These are phyloP conservation scores for Halisarca cf. caerulea DNA, from an alignment of 37 sponge, comb jelly and placozoan species.

Conservation along the genomic window DNA sequence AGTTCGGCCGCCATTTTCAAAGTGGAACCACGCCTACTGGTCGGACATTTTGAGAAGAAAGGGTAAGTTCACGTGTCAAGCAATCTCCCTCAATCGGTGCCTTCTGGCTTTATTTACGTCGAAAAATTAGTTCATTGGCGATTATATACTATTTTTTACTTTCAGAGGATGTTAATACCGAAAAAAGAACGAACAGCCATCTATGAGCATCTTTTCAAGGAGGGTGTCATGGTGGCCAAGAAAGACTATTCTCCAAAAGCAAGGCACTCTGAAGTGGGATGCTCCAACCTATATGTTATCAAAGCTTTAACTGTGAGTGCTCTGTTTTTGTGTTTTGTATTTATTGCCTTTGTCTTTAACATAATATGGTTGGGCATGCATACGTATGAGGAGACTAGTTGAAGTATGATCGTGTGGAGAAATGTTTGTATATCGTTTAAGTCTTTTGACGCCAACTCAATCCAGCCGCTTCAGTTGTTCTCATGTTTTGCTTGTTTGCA, in stretches of 20 bases:
- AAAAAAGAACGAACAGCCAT: constrained; percentile 91
- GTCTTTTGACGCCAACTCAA: no score
- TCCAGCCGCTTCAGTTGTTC: not conserved
- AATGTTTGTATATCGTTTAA: no score
- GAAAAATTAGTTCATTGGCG: not conserved
- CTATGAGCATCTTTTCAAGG: constrained; percentile 96
- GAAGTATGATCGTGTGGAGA: not conserved
- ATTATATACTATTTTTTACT: not conserved
- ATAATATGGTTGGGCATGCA: not conserved
- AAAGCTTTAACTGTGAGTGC: constrained; percentile 88
- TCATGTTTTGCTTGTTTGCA: constrained; percentile 34
- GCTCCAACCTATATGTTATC: constrained; percentile 94
- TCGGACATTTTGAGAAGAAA: not conserved
- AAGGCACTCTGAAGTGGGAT: constrained; percentile 80
- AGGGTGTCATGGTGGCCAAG: constrained; percentile 97
- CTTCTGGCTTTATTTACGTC: not conserved
- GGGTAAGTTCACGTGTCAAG: not conserved
- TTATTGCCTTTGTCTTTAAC: no score
- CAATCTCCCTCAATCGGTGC: not conserved
- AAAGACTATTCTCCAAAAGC: constrained; percentile 80
- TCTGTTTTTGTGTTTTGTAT: not conserved
- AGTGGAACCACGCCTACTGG: not conserved
- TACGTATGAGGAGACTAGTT: not conserved
- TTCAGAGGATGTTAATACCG: constrained; percentile 89
- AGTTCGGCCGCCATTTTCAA: not conserved